Percentiles rank a stretch among this genome's conserved stretches.
These are phyloP conservation scores for Protaetia brevitarsis DNA, from an alignment of 1,140 invertebrate genomes.

Conservation along the genomic window DNA sequence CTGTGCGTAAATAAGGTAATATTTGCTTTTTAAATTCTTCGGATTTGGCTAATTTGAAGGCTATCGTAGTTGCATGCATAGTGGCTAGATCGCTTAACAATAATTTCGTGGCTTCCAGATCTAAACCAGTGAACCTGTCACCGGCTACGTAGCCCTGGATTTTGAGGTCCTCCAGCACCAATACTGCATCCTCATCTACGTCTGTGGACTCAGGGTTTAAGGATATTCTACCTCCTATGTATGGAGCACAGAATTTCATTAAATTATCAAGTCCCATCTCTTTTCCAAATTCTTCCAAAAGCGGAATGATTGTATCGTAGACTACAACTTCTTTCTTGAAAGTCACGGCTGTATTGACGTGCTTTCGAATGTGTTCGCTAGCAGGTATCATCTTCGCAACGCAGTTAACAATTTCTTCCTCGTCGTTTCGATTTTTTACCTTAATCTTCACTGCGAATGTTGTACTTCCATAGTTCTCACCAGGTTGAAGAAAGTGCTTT, in stretches of 20 bases:
- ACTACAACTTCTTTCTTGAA: slow-evolving; percentile 56
- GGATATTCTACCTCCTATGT: slow-evolving; percentile 37
- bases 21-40: slow-evolving; percentile 48
- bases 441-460: slow-evolving; percentile 49
- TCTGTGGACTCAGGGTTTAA: slow-evolving; percentile 26
- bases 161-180: slow-evolving; percentile 49
- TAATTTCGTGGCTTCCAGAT: slow-evolving; percentile 44
- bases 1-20: slow-evolving; percentile 38
- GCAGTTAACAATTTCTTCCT: slow-evolving; percentile 45
- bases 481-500: slow-evolving; percentile 36
- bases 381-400: slow-evolving; percentile 56
- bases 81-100: slow-evolving; percentile 43
- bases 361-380: slow-evolving; percentile 50
- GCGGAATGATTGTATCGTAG: slow-evolving; percentile 51
- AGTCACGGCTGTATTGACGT: slow-evolving; percentile 55
- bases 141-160: slow-evolving; percentile 40
- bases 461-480: slow-evolving; percentile 60
- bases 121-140: slow-evolving; percentile 42
- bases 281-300: slow-evolving; percentile 49
- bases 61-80: slow-evolving; percentile 49
- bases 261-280: slow-evolving; percentile 44
- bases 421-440: slow-evolving; percentile 31
- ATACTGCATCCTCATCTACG: slow-evolving; percentile 40
- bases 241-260: slow-evolving; percentile 24
- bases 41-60: slow-evolving; percentile 45